phyloP scores from a whole-genome alignment of 2,113 vertebrate species.

The Hymenochirus boettgeri region DNA sequence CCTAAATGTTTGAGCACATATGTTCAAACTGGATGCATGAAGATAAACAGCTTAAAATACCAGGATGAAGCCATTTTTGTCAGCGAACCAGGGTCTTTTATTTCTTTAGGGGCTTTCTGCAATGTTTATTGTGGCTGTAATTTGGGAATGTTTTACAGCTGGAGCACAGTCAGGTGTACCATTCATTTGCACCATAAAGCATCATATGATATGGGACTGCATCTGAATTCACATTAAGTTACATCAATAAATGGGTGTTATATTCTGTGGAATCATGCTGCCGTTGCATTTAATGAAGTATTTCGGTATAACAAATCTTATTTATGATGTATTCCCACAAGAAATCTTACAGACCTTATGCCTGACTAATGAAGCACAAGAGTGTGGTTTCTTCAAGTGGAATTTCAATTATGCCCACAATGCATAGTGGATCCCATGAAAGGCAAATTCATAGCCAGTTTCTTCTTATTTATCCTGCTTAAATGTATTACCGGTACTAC shows the following conservation, averaged over 20 bases:
- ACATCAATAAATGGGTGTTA: slow-evolving; percentile 35
- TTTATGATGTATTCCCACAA: slow-evolving; percentile 41
- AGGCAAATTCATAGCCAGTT: slow-evolving; percentile 28
- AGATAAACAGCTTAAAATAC: no score
- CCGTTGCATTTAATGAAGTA: slow-evolving; percentile 39
- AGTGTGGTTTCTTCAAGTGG: slow-evolving; percentile 40
- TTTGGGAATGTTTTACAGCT: slow-evolving; percentile 29
- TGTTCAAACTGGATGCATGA: no score
- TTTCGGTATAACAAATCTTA: slow-evolving; percentile 37
- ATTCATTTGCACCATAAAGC: slow-evolving; percentile 32
- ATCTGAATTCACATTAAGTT: slow-evolving; percentile 23
- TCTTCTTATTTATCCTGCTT: no score
- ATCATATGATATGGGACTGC: slow-evolving; percentile 21
- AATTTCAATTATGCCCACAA: slow-evolving; percentile 52
- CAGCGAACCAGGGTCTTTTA: neutral
- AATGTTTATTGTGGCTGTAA: slow-evolving; percentile 30
- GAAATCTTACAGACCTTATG: slow-evolving; percentile 32
- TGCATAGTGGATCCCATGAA: slow-evolving; percentile 42
- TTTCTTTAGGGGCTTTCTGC: slow-evolving; percentile 18
- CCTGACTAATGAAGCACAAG: slow-evolving; percentile 44
- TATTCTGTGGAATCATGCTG: slow-evolving; percentile 28
- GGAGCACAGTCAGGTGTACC: slow-evolving; percentile 14
- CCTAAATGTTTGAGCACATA: no score
- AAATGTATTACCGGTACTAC: no score
- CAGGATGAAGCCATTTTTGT: no score